phyloP scores from a whole-genome alignment of 2,113 vertebrate genomes.

The Psophia crepitans region DNA sequence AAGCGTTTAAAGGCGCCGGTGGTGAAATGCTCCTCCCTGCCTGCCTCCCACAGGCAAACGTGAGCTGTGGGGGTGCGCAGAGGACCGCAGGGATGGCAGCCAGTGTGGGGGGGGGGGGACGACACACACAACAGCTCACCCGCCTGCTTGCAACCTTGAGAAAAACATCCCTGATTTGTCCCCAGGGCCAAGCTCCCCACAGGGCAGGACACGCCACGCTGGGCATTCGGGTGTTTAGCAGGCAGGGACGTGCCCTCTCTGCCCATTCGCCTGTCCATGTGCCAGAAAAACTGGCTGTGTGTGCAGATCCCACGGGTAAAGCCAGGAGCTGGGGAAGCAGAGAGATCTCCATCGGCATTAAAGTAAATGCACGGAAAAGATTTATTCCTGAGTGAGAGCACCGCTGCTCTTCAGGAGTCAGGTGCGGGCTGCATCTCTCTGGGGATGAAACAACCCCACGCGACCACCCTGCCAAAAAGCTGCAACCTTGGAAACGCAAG shows the following conservation, averaged over 20 bases:
- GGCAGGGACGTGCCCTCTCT: not conserved
- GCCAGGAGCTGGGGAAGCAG: not conserved
- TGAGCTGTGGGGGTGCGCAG: accelerated
- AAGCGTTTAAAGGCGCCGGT: not conserved
- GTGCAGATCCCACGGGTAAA: not conserved
- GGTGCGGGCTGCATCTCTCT: not conserved
- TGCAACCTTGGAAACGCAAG: not conserved
- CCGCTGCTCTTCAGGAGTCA: not conserved
- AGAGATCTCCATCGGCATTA: not conserved
- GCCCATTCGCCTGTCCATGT: accelerated
- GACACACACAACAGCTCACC: too few relatives aligned
- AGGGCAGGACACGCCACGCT: accelerated
- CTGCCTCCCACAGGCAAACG: accelerated
- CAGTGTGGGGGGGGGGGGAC: too few relatives aligned
- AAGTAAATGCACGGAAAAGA: not conserved
- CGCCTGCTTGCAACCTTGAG: not conserved
- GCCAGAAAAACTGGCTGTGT: accelerated
- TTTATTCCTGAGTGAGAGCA: not conserved
- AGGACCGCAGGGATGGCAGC: not conserved
- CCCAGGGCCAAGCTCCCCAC: accelerated
- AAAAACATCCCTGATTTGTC: not conserved
- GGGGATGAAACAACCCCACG: not conserved
- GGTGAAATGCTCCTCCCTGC: not conserved
- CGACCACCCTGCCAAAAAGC: not conserved
- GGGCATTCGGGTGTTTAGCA: not conserved